phyloP scores from a whole-genome alignment of 2,113 vertebrate species.

The Podiceps cristatus region DNA sequence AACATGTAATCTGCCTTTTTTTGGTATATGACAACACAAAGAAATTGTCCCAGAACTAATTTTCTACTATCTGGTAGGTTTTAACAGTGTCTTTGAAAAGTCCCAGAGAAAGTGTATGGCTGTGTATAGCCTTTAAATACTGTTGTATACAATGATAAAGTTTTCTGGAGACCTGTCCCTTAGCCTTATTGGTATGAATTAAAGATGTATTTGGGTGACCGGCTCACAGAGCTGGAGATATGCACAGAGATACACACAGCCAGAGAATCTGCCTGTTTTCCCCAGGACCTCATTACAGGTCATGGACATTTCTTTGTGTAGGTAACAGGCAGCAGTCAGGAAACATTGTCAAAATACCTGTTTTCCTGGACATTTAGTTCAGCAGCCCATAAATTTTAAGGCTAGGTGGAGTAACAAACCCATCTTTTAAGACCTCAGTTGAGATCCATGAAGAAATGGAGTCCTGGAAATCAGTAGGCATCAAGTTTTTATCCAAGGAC shows the following conservation, averaged over 20 bases:
- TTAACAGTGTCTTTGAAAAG: background rate
- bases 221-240: background rate
- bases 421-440: background rate
- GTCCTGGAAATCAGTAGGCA: background rate
- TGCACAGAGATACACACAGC: background rate
- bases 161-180: background rate
- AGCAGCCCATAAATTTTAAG: background rate
- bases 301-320: background rate
- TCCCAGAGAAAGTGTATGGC: background rate
- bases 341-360: background rate
- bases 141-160: background rate
- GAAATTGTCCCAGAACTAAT: background rate
- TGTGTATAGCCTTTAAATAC: background rate
- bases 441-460: background rate
- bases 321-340: background rate
- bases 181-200: background rate
- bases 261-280: background rate
- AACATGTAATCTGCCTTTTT: background rate
- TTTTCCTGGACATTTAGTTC: background rate
- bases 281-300: background rate
- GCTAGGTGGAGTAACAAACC: background rate
- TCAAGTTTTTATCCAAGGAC: background rate
- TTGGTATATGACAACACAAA: fast-evolving
- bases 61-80: background rate
- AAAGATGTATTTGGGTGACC: background rate